Base-by-base conservation (phyloP, 1,140 invertebrate species). In the Bombus consobrinus region DNA sequence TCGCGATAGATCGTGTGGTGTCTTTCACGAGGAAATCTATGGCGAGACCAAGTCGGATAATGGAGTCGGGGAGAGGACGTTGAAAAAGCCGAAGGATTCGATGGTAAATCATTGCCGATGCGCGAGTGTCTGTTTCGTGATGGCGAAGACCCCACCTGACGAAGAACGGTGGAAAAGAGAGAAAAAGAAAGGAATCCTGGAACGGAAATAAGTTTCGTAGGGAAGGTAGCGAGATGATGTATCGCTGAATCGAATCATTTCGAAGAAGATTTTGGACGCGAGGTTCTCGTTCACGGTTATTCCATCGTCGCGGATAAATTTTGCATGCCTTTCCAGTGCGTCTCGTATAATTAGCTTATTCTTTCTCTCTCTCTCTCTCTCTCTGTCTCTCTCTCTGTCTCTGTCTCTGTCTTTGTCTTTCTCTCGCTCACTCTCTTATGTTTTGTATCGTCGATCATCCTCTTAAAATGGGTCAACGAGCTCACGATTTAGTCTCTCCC, bases 101-200 rank as follows among this genome's bases (percentile, higher is more conserved):
- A 81, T 78, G 86, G 66, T 91, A 86, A 91, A 89, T 91, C 86
- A 89, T 82, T 72, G n/a, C 2, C 9, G 81, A 72, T 64, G 47
- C 34, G 62, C 39, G 81, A 76, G 32, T 5, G 39, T 76, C 81
- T 72, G 74, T 84, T 79, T 37, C 82, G 82, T 79, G 76, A 79
- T 64, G 76, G 37, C 0, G 34, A 34, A 64, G 82, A 79, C 66
- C 39, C 53, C 75, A 79, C 53, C 74, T 1, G 66, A 84, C 34
- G 66, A 25, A 22, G 22, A 73, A 79, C 37, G n/a, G 15, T 12
- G 37, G 28, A 37, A 66, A 71, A 62, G 34, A 69, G 69, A 59
- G 32, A 71, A 41, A 69, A 57, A 72, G 78, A 32, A 22, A 71
- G 34, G 25, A 43, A 74, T 66, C 28, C 18, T 68, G 0, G 34